phyloP scores from a whole-genome alignment of 2,113 vertebrate genomes.

The Amazona guildingii region DNA sequence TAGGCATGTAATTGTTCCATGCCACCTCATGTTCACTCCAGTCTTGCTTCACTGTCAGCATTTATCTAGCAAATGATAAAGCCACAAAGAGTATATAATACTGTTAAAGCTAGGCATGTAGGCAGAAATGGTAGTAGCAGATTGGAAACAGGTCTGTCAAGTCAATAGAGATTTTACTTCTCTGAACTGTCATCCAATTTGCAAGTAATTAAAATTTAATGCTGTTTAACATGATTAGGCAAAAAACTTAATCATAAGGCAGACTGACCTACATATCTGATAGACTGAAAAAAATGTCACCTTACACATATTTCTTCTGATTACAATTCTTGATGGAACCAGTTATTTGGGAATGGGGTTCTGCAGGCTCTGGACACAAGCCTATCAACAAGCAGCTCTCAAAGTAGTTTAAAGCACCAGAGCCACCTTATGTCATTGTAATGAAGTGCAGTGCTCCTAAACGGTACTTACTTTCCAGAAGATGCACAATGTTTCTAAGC shows the following conservation, averaged over 20 bases:
- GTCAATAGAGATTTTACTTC: conserved; percentile 26
- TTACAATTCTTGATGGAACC: neutral
- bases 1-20: neutral
- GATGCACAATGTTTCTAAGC: neutral
- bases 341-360: neutral
- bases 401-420: neutral
- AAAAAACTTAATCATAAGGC: conserved; percentile 33
- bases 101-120: neutral
- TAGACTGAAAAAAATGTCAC: neutral
- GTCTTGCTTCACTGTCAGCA: neutral
- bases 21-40: neutral
- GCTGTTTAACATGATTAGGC: conserved; percentile 16
- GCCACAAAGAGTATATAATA: neutral
- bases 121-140: neutral
- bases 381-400: neutral
- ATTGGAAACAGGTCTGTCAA: neutral
- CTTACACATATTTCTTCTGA: neutral
- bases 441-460: neutral
- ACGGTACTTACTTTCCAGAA: neutral
- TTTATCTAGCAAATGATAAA: neutral
- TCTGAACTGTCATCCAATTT: conserved; percentile 7
- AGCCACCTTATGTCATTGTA: neutral
- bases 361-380: neutral
- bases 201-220: conserved; percentile 55
- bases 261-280: neutral